Evolutionary conservation across 2,888 invertebrate genomes (phyloP).

Genomic region (Entomobrya proxima): DNA sequence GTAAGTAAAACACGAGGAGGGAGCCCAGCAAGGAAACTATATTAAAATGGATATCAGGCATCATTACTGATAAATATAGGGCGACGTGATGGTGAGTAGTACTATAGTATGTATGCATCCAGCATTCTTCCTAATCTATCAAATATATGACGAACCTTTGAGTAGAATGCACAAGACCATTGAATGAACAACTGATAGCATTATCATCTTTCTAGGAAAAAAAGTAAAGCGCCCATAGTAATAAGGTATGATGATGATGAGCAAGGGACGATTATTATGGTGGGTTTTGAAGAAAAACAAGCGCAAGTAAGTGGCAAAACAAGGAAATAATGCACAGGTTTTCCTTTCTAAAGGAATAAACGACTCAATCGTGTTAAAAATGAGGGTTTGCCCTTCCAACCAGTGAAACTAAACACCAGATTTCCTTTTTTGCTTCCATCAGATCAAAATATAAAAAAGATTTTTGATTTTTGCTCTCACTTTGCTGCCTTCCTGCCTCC

Average conservation of each 20-base stretch:
- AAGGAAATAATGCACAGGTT: background rate
- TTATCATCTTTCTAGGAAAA: too few species aligned
- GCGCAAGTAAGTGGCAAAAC: background rate
- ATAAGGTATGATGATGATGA: too few species aligned
- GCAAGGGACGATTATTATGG: background rate
- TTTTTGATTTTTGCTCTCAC: slow-evolving; percentile 48
- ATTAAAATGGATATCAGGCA: background rate
- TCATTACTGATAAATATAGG: slow-evolving; percentile 15
- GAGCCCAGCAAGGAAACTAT: background rate
- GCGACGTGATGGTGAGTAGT: background rate
- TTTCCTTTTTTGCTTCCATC: slow-evolving; percentile 45
- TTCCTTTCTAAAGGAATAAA: slow-evolving; percentile 19
- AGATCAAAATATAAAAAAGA: slow-evolving; percentile 25
- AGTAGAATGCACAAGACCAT: too few species aligned
- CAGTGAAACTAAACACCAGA: slow-evolving; percentile 3
- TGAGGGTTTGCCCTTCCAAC: slow-evolving; percentile 36
- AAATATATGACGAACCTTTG: too few species aligned
- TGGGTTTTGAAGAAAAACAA: background rate
- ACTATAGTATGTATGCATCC: too few species aligned
- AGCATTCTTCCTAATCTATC: too few species aligned
- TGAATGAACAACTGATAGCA: too few species aligned
- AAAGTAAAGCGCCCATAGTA: too few species aligned
- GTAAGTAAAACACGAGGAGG: slow-evolving; percentile 5
- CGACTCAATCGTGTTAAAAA: slow-evolving; percentile 60
- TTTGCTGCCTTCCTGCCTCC: slow-evolving; percentile 25